Evolutionary conservation across 2,888 invertebrate species (phyloP).

Genomic region (Poecilus cupreus): DNA sequence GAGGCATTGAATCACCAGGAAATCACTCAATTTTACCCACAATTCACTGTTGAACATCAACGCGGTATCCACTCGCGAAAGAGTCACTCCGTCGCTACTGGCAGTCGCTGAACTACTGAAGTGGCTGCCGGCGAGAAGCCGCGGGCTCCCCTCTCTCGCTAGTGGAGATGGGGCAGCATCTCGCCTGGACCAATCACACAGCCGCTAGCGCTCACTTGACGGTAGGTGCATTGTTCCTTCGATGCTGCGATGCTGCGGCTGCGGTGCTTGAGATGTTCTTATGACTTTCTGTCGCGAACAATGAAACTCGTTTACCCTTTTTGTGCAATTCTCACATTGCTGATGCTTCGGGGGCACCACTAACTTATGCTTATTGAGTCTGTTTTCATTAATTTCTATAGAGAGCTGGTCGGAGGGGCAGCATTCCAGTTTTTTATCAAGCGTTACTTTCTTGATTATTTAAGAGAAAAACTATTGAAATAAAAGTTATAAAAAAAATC

Average conservation of each 20-base stretch:
- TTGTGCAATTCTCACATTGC: constrained; percentile 32
- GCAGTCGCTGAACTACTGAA: constrained; percentile 71
- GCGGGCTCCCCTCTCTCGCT: constrained; percentile 68
- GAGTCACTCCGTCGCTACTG: constrained; percentile 50
- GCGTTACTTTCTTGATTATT: no score
- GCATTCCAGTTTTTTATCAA: no score
- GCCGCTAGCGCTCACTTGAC: constrained; percentile 19
- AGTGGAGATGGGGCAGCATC: constrained; percentile 64
- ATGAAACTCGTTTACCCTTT: constrained; percentile 27
- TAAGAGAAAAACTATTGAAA: no score
- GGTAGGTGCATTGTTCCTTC: constrained; percentile 49
- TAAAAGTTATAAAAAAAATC: no score
- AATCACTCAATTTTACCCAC: constrained; percentile 28
- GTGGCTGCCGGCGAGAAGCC: constrained; percentile 68
- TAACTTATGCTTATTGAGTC: neutral
- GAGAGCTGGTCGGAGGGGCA: no score
- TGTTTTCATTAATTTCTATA: no score
- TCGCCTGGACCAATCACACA: constrained; percentile 63
- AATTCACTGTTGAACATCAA: constrained; percentile 23
- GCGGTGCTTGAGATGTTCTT: constrained; percentile 18
- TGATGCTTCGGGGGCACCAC: neutral
- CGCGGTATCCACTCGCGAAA: constrained; percentile 12
- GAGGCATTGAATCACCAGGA: constrained; percentile 55
- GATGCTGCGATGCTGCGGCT: neutral
- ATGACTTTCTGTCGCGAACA: constrained; percentile 8